Percentiles rank a stretch among this genome's conserved stretches.
Conservation (phyloP, 2,113 vertebrate genomes). For the Gnathonemus longibarbis region DNA sequence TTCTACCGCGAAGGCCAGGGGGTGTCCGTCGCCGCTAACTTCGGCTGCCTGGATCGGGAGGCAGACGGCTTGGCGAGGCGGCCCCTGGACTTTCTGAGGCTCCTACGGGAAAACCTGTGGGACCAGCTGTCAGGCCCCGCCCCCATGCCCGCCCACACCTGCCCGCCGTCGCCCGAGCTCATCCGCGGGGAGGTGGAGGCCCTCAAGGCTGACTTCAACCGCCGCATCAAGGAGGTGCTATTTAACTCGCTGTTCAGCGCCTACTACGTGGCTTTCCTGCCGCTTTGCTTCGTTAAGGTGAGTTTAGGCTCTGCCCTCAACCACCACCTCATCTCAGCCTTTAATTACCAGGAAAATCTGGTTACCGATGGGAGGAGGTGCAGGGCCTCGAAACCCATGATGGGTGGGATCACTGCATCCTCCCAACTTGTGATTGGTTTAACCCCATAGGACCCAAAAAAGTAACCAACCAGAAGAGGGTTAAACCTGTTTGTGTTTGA, state of each 20-base stretch:
- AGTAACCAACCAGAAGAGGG: neutral
- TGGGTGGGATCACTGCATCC: neutral
- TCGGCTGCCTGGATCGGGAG: constrained; percentile 73
- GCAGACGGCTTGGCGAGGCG: constrained; percentile 71
- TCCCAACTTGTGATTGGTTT: neutral
- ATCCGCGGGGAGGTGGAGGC: constrained; percentile 94
- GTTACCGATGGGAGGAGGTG: neutral
- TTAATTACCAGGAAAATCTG: neutral
- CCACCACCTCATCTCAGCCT: neutral
- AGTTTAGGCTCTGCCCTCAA: constrained; percentile 20
- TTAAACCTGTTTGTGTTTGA: neutral
- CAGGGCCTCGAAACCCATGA: neutral
- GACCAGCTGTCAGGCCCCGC: constrained; percentile 84
- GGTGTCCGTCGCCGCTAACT: constrained; percentile 69
- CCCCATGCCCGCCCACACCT: constrained; percentile 83
- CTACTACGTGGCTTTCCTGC: constrained; percentile 95
- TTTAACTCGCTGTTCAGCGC: constrained; percentile 99
- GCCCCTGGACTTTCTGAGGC: constrained; percentile 84
- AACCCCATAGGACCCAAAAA: neutral
- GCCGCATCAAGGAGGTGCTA: constrained; percentile 95
- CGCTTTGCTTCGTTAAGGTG: constrained; percentile 96
- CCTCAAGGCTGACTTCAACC: constrained; percentile 95
- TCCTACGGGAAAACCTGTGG: constrained; percentile 81
- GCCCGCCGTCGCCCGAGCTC: constrained; percentile 86
- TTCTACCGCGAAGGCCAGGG: constrained; percentile 89